Evolutionary conservation across 2,797 vertebrate species (phyloP).

Genomic region (Fistularia commersonii): DNA sequence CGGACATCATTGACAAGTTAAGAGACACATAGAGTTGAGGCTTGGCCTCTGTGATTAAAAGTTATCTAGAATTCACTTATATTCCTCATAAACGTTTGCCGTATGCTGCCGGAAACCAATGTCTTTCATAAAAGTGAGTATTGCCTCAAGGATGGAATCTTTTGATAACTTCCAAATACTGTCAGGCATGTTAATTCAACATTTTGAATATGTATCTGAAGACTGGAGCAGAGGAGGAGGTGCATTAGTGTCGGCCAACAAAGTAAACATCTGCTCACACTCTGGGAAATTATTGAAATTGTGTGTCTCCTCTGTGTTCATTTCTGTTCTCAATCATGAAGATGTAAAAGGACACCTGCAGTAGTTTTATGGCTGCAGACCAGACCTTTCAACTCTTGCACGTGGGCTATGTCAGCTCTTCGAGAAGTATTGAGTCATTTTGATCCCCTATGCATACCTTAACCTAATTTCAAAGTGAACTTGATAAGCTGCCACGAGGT

Average conservation of each 20-base stretch:
- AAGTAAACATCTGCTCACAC: conserved; percentile 27
- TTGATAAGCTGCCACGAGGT: conserved; percentile 9
- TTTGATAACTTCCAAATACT: conserved; percentile 16
- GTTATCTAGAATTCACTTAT: conserved; percentile 49
- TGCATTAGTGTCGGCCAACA: not conserved
- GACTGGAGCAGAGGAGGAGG: conserved; percentile 7
- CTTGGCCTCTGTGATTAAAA: conserved; percentile 53
- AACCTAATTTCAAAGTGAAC: conserved; percentile 11
- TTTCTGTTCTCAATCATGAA: conserved; percentile 21
- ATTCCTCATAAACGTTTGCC: conserved; percentile 34
- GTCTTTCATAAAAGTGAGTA: conserved; percentile 14
- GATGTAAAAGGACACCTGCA: conserved; percentile 44
- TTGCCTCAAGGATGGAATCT: conserved; percentile 2
- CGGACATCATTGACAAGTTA: conserved; percentile 45
- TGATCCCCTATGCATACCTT: not conserved
- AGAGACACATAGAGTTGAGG: conserved; percentile 38
- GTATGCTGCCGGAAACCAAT: conserved; percentile 20
- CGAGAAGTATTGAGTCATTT: not conserved
- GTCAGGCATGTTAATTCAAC: not conserved
- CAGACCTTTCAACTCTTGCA: not conserved
- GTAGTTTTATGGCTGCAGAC: conserved; percentile 31
- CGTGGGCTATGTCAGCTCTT: conserved; percentile 9
- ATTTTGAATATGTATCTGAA: not conserved
- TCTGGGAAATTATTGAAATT: conserved; percentile 29
- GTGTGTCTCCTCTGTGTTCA: conserved; percentile 26